A percentile compares a stretch with the other conserved stretches of the same genome.
phyloP scores from a whole-genome alignment of 2,113 vertebrate species.

The Crotalus viridis region DNA sequence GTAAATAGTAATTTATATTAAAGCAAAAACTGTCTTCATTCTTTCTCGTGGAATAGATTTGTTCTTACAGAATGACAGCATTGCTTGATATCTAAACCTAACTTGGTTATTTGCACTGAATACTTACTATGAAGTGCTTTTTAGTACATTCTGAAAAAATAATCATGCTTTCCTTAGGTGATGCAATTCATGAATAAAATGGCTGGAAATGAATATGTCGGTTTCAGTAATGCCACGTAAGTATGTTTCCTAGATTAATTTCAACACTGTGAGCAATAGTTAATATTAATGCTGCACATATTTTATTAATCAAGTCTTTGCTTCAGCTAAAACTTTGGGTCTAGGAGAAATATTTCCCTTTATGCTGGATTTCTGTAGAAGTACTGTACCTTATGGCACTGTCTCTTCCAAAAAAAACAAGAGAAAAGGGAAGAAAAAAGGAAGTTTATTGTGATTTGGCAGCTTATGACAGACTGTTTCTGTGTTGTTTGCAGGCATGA shows the following conservation, averaged over 20 bases:
- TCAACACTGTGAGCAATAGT: background rate
- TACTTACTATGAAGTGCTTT: background rate
- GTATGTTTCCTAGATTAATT: slow-evolving; percentile 63
- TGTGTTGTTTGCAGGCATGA: background rate
- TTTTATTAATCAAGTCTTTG: background rate
- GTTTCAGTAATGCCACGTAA: slow-evolving; percentile 99
- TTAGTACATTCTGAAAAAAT: background rate
- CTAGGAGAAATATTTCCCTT: background rate
- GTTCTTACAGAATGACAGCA: background rate
- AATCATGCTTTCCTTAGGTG: slow-evolving; percentile 73
- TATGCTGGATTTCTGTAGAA: background rate
- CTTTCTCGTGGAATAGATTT: background rate
- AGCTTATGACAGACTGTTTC: background rate
- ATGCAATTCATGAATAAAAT: slow-evolving; percentile 99
- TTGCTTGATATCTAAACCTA: background rate
- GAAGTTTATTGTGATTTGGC: background rate
- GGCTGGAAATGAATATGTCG: slow-evolving; percentile 97
- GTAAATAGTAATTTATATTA: background rate
- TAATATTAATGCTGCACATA: background rate
- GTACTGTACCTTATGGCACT: background rate
- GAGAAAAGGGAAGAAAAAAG: background rate
- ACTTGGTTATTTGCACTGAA: background rate
- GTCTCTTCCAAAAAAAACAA: background rate
- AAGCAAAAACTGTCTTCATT: background rate
- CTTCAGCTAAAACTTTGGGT: background rate